Evolutionary conservation across 1,140 invertebrate species (phyloP).

Genomic region (Penaeus chinensis): DNA sequence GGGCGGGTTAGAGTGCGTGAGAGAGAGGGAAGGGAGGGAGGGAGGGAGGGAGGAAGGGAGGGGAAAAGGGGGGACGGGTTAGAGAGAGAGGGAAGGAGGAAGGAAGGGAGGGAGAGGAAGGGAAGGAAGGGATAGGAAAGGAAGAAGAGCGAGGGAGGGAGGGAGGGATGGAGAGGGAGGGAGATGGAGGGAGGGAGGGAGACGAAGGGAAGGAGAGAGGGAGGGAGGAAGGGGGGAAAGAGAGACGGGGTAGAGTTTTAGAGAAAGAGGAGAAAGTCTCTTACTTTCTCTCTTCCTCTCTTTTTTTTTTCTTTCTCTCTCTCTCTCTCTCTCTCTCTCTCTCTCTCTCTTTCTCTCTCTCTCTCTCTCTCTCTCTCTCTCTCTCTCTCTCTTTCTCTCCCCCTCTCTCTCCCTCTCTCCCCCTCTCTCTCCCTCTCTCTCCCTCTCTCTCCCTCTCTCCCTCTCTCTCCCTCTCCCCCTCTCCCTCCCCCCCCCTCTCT

Average conservation of each 20-base stretch:
- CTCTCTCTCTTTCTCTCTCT: background rate
- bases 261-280: background rate
- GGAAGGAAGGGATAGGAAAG: background rate
- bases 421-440: too few species aligned
- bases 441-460: background rate
- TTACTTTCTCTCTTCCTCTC: background rate
- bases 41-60: too few species aligned
- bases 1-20: too few species aligned
- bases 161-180: background rate
- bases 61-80: too few species aligned
- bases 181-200: too few species aligned
- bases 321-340: background rate
- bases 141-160: background rate
- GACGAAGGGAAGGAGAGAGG: too few species aligned
- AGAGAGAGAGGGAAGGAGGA: too few species aligned
- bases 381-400: background rate
- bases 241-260: background rate
- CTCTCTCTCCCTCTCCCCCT: too few species aligned
- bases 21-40: too few species aligned
- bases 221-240: background rate
- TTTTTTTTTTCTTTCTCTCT: background rate
- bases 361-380: too few species aligned
- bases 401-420: background rate
- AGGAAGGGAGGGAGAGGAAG: too few species aligned
- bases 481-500: too few species aligned